Conservation (phyloP, 2,113 vertebrate genomes). For the Platichthys flesus region DNA sequence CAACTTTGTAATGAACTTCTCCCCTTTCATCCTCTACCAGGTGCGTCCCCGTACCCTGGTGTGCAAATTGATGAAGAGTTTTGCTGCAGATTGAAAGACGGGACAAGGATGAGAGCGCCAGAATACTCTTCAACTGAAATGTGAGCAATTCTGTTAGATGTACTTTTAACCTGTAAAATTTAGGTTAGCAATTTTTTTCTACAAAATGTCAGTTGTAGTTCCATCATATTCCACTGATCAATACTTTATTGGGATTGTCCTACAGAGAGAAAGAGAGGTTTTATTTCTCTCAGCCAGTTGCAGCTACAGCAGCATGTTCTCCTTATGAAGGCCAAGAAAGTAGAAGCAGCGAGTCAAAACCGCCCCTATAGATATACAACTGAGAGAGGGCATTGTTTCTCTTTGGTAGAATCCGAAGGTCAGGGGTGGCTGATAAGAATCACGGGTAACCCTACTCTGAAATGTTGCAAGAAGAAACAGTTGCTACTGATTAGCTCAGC, state of each 20-base stretch:
- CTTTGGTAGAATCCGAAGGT: slow-evolving; percentile 29
- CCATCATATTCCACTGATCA: background rate
- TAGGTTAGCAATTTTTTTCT: background rate
- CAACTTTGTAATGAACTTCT: slow-evolving; percentile 23
- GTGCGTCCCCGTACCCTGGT: slow-evolving; percentile 93
- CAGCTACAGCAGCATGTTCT: background rate
- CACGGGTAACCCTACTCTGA: slow-evolving; percentile 38
- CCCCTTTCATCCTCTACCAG: slow-evolving; percentile 66
- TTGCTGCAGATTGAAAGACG: slow-evolving; percentile 91
- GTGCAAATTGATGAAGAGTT: slow-evolving; percentile 96
- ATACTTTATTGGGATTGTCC: background rate
- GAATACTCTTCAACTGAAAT: slow-evolving; percentile 93
- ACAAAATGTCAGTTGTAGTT: background rate
- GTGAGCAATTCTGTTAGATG: slow-evolving; percentile 77
- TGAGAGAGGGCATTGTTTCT: slow-evolving; percentile 50
- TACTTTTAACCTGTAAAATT: background rate
- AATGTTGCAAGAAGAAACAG: slow-evolving; percentile 46
- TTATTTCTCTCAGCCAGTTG: background rate
- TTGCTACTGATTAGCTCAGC: slow-evolving; percentile 56
- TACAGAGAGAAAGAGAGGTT: background rate
- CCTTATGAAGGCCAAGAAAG: slow-evolving; percentile 19
- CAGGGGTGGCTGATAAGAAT: slow-evolving; percentile 56
- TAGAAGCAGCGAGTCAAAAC: slow-evolving; percentile 14
- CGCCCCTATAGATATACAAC: slow-evolving; percentile 32
- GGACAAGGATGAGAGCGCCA: slow-evolving; percentile 92